A percentile compares a stretch with the other conserved stretches of the same genome.
These are phyloP conservation scores for Macroteleia sp. DNA, from an alignment of 2,888 invertebrate species.

Conservation along the genomic window DNA sequence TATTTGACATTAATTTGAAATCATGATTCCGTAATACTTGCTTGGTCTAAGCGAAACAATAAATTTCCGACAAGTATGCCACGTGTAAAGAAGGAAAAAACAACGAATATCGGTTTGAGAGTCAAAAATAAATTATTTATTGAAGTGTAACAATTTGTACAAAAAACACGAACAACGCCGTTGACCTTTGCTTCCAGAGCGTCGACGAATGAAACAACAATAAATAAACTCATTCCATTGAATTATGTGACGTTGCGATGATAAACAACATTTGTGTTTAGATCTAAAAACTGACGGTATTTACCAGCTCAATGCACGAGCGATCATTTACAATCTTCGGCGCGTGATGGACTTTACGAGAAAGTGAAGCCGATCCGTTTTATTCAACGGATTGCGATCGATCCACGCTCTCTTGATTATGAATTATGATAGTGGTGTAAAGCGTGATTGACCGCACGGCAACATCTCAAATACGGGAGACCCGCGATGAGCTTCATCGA, in stretches of 20 bases:
- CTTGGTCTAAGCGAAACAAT: too few species aligned
- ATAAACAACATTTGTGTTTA: conserved; percentile 39
- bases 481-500: too few species aligned
- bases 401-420: conserved; percentile 55
- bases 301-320: conserved; percentile 42
- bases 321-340: conserved; percentile 40
- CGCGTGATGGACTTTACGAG: conserved; percentile 37
- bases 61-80: too few species aligned
- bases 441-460: conserved; percentile 32
- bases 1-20: too few species aligned
- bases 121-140: conserved; percentile 27
- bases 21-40: too few species aligned
- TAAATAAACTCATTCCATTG: conserved; percentile 37
- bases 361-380: conserved; percentile 44
- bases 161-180: conserved; percentile 19
- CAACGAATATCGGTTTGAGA: too few species aligned
- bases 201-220: conserved; percentile 7
- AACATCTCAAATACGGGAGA: too few species aligned
- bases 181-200: conserved; percentile 16
- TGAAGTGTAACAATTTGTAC: conserved; percentile 33
- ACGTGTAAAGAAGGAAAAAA: too few species aligned
- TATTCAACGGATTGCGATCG: conserved; percentile 39
- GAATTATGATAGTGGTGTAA: conserved; percentile 46
- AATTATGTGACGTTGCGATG: conserved; percentile 50
- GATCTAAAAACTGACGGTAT: conserved; percentile 40